Percentiles rank a stretch among this genome's conserved stretches.
phyloP scores from a whole-genome alignment of 1,140 invertebrate species.

The Nephila pilipes region DNA sequence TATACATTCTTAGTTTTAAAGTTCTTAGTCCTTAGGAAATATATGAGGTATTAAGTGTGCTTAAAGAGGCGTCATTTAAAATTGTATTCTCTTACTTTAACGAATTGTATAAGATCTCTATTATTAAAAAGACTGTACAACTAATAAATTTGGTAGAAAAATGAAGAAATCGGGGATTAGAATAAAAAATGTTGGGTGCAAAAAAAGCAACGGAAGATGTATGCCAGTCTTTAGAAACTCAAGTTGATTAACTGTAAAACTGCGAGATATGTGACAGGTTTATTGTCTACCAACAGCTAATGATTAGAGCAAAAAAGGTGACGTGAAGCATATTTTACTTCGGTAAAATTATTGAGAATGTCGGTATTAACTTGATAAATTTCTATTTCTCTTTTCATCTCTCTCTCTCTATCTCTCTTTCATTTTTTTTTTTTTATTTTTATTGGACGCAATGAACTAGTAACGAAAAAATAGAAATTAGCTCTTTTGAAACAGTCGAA shows the following conservation, averaged over 20 bases:
- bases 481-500: slow-evolving; percentile 53
- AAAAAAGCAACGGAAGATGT: neutral
- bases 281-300: slow-evolving; percentile 41
- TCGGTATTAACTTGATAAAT: slow-evolving; percentile 56
- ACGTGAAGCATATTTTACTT: slow-evolving; percentile 26
- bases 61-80: neutral
- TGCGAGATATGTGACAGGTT: slow-evolving; percentile 10
- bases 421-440: neutral
- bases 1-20: neutral
- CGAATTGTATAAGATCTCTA: neutral
- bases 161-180: neutral
- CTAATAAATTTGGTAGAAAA: neutral
- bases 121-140: neutral
- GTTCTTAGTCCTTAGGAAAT: neutral
- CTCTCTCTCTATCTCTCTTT: neutral
- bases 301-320: slow-evolving; percentile 37
- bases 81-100: neutral
- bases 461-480: slow-evolving; percentile 55
- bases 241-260: neutral
- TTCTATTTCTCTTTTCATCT: neutral
- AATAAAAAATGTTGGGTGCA: neutral
- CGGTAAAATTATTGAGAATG: slow-evolving; percentile 38
- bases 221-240: neutral
- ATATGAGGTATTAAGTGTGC: neutral
- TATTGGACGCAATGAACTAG: slow-evolving; percentile 17